phyloP scores from a whole-genome alignment of 2,888 invertebrate genomes.

The Busseola fusca region DNA sequence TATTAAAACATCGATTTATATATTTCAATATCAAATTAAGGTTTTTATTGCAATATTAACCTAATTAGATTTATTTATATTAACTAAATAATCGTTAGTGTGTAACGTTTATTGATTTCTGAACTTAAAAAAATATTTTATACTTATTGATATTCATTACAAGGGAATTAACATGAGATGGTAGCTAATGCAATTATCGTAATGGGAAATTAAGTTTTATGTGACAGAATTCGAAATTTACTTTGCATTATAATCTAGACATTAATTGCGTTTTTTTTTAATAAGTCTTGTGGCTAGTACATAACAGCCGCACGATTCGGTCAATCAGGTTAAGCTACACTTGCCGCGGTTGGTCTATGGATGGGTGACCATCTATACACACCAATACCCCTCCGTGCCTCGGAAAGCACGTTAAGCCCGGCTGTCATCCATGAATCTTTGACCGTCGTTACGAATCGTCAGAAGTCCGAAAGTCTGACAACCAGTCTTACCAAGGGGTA shows the following conservation, averaged over 20 bases:
- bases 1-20: conserved; percentile 22
- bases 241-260: background rate
- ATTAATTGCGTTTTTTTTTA: background rate
- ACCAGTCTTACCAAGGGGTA: too few species aligned
- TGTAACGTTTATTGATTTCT: conserved; percentile 15
- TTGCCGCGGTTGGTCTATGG: too few species aligned
- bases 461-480: too few species aligned
- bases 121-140: conserved; percentile 1
- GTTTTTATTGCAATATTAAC: conserved; percentile 29
- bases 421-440: too few species aligned
- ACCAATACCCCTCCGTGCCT: too few species aligned
- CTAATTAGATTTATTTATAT: conserved; percentile 18
- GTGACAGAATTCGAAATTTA: too few species aligned
- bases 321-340: too few species aligned
- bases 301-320: too few species aligned
- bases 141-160: conserved; percentile 24
- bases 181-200: conserved; percentile 23
- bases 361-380: too few species aligned
- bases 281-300: too few species aligned
- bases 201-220: conserved; percentile 23
- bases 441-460: too few species aligned
- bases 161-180: conserved; percentile 23
- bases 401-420: too few species aligned
- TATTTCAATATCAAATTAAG: conserved; percentile 21
- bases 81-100: conserved; percentile 12